phyloP scores from a whole-genome alignment of 2,113 vertebrate genomes.

The Choloepus hoffmanni region DNA sequence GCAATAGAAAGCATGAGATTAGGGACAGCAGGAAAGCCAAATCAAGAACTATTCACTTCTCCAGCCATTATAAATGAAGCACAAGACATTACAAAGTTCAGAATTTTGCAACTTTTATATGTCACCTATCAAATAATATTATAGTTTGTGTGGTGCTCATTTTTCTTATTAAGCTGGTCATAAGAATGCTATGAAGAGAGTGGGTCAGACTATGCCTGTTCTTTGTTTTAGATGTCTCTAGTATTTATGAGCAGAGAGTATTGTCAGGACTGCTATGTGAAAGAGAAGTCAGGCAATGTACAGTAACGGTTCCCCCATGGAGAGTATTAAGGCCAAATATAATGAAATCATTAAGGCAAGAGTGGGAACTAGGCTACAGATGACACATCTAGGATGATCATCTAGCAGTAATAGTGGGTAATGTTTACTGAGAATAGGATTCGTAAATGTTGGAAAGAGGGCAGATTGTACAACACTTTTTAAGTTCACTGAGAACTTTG shows the following conservation, averaged over 20 bases:
- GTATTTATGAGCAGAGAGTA: not conserved
- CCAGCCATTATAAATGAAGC: not conserved
- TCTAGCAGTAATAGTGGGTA: not conserved
- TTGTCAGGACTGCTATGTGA: not conserved
- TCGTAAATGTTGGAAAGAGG: not conserved
- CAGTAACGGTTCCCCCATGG: not conserved
- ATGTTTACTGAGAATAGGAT: not conserved
- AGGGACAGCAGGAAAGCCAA: not conserved
- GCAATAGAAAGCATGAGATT: not conserved
- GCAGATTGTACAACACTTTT: not conserved
- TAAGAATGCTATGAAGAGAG: not conserved
- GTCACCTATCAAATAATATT: not conserved
- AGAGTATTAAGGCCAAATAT: not conserved
- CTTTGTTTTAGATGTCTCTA: not conserved
- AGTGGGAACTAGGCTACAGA: not conserved
- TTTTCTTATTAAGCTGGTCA: not conserved
- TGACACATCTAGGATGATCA: not conserved
- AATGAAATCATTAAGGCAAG: not conserved
- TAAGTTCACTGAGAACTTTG: not conserved
- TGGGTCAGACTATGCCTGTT: not conserved
- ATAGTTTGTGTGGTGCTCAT: not conserved
- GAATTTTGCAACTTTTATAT: not conserved
- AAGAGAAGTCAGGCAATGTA: not conserved
- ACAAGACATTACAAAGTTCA: not conserved
- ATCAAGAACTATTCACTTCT: not conserved